Percentiles rank a stretch among this genome's conserved stretches.
Evolutionary conservation across 2,113 vertebrate species (phyloP).

Genomic region (Ophthalmolycus amberensis): DNA sequence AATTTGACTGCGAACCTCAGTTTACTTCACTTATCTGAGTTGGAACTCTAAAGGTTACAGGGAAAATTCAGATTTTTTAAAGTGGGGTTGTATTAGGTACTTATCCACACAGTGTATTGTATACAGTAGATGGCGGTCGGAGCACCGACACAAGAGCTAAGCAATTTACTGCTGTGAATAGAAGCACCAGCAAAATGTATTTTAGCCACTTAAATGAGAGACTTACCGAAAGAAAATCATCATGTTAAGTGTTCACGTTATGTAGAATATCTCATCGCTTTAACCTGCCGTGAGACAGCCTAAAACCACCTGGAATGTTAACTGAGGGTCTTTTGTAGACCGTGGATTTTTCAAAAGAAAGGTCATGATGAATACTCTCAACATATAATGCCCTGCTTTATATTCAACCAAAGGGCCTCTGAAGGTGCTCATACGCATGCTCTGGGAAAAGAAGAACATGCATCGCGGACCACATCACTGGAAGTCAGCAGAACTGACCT

Average conservation of each 20-base stretch:
- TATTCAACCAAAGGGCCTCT: slow-evolving; percentile 44
- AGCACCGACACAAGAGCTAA: background rate
- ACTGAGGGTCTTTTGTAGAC: background rate
- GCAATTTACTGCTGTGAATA: background rate
- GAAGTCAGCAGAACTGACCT: slow-evolving; percentile 26
- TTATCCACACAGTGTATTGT: background rate
- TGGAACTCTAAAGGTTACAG: slow-evolving; percentile 33
- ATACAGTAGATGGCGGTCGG: background rate
- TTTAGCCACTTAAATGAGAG: background rate
- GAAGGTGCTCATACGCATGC: slow-evolving; percentile 40
- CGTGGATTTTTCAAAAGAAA: background rate
- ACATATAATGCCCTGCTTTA: slow-evolving; percentile 6
- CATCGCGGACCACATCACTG: slow-evolving; percentile 7
- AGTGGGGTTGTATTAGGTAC: background rate
- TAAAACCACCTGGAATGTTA: background rate
- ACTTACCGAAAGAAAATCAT: background rate
- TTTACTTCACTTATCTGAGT: slow-evolving; percentile 54
- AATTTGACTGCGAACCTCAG: slow-evolving; percentile 36
- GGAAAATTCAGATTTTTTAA: background rate
- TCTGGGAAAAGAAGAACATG: slow-evolving; percentile 34
- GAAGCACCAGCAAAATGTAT: background rate
- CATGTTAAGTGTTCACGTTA: background rate
- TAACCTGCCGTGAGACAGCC: background rate
- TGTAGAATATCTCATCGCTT: background rate
- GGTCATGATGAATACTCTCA: slow-evolving; percentile 2